Conservation (phyloP, 1,140 invertebrate species). For the Drosophila pseudoobscura region DNA sequence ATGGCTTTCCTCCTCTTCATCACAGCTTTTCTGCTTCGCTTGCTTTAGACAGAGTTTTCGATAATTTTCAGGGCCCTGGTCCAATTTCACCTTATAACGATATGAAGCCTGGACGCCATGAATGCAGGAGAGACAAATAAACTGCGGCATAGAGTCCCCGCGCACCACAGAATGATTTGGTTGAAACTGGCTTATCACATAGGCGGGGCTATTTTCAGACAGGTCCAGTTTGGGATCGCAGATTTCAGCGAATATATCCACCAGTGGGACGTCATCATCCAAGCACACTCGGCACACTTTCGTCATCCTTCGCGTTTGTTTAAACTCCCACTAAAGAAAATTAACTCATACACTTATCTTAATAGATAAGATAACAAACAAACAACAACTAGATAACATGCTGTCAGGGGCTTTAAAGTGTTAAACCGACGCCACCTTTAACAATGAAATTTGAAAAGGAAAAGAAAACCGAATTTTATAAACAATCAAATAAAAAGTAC, state of each 20-base stretch:
- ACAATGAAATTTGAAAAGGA: too few species aligned
- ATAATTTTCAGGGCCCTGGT: slow-evolving; percentile 31
- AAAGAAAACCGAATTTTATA: too few species aligned
- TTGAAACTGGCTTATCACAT: slow-evolving; percentile 35
- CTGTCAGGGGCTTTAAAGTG: too few species aligned
- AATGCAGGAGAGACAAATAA: slow-evolving; percentile 52
- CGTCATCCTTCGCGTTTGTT: slow-evolving; percentile 5
- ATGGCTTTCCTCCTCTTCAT: too few species aligned
- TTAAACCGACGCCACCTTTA: too few species aligned
- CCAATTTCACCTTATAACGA: slow-evolving; percentile 49
- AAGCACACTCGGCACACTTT: slow-evolving; percentile 31
- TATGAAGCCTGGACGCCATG: slow-evolving; percentile 47
- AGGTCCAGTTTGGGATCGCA: slow-evolving; percentile 4
- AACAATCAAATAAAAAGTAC: too few species aligned
- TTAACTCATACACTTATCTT: too few species aligned
- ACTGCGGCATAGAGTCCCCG: slow-evolving; percentile 41
- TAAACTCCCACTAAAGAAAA: too few species aligned
- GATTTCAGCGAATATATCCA: slow-evolving; percentile 48
- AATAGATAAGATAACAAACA: too few species aligned
- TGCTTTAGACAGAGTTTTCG: neutral
- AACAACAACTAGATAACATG: too few species aligned
- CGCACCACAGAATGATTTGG: slow-evolving; percentile 29
- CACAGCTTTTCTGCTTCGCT: neutral
- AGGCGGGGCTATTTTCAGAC: too few species aligned
- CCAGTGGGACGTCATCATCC: slow-evolving; percentile 43